Percentiles rank a stretch among this genome's conserved stretches.
phyloP scores from a whole-genome alignment of 1,140 invertebrate species.

The Neoseiulus cucumeris region DNA sequence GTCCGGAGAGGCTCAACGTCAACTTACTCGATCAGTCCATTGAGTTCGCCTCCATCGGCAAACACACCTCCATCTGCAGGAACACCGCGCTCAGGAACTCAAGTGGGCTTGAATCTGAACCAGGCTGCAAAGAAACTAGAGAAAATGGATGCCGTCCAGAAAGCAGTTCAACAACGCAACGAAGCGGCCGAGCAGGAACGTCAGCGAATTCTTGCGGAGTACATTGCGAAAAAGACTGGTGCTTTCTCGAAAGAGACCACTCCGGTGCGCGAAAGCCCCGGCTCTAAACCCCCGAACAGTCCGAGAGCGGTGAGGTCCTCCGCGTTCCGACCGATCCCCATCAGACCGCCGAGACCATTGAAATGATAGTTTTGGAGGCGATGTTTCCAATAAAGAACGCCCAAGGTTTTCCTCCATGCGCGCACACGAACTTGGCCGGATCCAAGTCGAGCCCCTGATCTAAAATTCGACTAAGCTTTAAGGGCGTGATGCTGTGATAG shows the following conservation, averaged over 20 bases:
- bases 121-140: background rate
- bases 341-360: background rate
- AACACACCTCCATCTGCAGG: background rate
- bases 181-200: slow-evolving; percentile 4
- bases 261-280: background rate
- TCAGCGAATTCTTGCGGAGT: background rate
- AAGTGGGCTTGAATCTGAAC: background rate
- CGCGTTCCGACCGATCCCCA: background rate
- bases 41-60: background rate
- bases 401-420: too few species aligned
- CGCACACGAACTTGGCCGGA: too few species aligned
- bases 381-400: too few species aligned
- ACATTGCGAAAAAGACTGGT: background rate
- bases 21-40: background rate
- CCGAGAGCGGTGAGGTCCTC: background rate
- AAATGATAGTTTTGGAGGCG: background rate
- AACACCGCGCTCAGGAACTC: background rate
- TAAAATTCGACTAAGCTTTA: too few species aligned
- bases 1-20: background rate
- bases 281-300: background rate
- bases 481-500: too few species aligned
- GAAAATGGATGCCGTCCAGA: background rate
- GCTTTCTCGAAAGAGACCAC: background rate
- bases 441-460: too few species aligned
- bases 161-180: background rate